phyloP scores from a whole-genome alignment of 2,113 vertebrate species.

The Ceyx margarethae region DNA sequence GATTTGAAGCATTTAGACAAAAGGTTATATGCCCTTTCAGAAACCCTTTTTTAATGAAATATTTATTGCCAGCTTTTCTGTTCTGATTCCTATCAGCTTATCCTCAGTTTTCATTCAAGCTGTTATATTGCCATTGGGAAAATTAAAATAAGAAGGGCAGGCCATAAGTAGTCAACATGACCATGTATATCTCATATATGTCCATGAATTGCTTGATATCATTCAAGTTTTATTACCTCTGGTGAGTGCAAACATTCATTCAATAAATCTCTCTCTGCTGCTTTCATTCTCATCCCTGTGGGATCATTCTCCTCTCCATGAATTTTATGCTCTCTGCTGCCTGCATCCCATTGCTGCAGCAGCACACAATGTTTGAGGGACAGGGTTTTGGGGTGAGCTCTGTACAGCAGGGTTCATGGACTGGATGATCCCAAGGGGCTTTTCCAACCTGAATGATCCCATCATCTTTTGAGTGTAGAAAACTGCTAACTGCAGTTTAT shows the following conservation, averaged over 20 bases:
- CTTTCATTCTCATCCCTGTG: background rate
- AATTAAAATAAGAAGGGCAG: slow-evolving; percentile 53
- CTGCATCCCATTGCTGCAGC: background rate
- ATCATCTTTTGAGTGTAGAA: background rate
- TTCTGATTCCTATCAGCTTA: slow-evolving; percentile 19
- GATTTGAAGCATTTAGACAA: slow-evolving; percentile 34
- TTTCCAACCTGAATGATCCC: too few relatives aligned
- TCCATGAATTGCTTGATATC: background rate
- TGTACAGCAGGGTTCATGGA: too few relatives aligned
- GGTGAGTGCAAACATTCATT: slow-evolving; percentile 37
- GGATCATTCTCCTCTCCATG: background rate
- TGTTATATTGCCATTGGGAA: slow-evolving; percentile 25
- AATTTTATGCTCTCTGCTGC: background rate
- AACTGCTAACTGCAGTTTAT: background rate
- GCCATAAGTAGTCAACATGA: background rate
- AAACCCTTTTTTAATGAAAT: slow-evolving; percentile 52
- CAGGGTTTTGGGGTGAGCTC: too few relatives aligned
- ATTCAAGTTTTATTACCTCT: slow-evolving; percentile 38
- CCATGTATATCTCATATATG: slow-evolving; percentile 15
- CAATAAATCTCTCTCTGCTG: slow-evolving; percentile 21
- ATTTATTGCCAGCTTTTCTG: slow-evolving; percentile 48
- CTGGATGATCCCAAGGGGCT: too few relatives aligned
- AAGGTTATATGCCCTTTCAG: slow-evolving; percentile 48
- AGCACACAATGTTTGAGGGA: background rate
- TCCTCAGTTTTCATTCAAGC: slow-evolving; percentile 12